These are phyloP conservation scores for Calameuta filiformis DNA, from an alignment of 2,888 invertebrate genomes.

Conservation along the genomic window DNA sequence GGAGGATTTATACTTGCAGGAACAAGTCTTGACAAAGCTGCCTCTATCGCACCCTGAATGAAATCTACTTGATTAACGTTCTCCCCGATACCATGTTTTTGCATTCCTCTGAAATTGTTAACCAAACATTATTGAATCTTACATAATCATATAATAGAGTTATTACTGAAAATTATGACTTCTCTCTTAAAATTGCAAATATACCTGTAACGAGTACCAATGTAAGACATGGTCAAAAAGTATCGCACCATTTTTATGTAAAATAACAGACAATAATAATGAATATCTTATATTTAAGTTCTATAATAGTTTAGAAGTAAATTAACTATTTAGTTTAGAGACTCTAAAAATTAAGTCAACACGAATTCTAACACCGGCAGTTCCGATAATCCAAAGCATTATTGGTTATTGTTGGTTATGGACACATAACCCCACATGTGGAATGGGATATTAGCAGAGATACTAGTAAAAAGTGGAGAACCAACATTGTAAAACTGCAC, in stretches of 20 bases:
- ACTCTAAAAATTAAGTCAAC: neutral
- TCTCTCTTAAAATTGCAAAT: neutral
- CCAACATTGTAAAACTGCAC: too few species aligned
- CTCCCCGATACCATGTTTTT: conserved; percentile 71
- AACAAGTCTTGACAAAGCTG: conserved; percentile 70
- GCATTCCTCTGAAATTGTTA: conserved; percentile 73
- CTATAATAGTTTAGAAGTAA: neutral
- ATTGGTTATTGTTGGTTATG: neutral
- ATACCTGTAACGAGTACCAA: conserved; percentile 83
- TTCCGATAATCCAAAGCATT: neutral
- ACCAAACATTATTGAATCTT: neutral
- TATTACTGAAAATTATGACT: neutral
- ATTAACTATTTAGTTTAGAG: neutral
- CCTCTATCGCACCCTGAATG: conserved; percentile 80
- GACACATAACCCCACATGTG: too few species aligned
- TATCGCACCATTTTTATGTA: conserved; percentile 73
- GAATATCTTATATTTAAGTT: neutral
- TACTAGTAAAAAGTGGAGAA: too few species aligned
- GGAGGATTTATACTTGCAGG: conserved; percentile 69
- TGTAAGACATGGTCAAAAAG: conserved; percentile 79
- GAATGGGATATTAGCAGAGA: too few species aligned
- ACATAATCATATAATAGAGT: neutral
- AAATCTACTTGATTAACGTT: conserved; percentile 69
- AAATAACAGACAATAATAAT: neutral
- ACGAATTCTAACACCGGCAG: neutral